Base-by-base conservation (phyloP, 2,113 vertebrate species). In the Macrotis lagotis region DNA sequence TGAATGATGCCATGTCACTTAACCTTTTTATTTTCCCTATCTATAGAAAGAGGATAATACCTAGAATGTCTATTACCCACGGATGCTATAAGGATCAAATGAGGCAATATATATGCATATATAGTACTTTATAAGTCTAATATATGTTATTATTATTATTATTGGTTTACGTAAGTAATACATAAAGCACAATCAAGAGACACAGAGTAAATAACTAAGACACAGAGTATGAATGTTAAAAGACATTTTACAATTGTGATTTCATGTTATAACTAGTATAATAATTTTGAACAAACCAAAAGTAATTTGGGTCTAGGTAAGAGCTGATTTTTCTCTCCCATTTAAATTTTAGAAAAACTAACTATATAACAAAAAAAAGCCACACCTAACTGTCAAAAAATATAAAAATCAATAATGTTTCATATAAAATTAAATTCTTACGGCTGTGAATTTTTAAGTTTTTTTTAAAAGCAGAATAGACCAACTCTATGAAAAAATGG, bases 291-390 rank as follows among this genome's bases (percentile, higher is more conserved):
- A 24, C 24, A 94, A 25, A 94, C 55, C 59, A 93, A 95, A 96
- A 93, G 49, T 91, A 93, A 95, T 14, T 89, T 95, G 8, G 14
- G 22, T 50, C 74, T 51, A 26, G 89, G 83, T 50, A 92, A 93
- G 93, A 93, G 94, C n/a, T 91, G 50, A 90, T 28, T 96, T 88
- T 94, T 50, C 3, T 96, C 95, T 94, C 89, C 92, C 96, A 92
- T 10, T 94, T 92, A 97, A 97, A 94, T 83, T 44, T 83, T 44
- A 83, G 16, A 83, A 83, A 74, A 74, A 83, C 7, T 16, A 95
- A 97, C 93, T 94, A 44, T 94, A 95, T 90, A 0, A 59, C 92
- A 93, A 88, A 53, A 88, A 94, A 97, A 1, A 95, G 28, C 1
- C 22, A 24, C 2, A 93, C 55, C 37, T 95, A 96, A 96, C 25